Conservation (phyloP, 2,888 invertebrate genomes). For the Leptogaster cylindrica region DNA sequence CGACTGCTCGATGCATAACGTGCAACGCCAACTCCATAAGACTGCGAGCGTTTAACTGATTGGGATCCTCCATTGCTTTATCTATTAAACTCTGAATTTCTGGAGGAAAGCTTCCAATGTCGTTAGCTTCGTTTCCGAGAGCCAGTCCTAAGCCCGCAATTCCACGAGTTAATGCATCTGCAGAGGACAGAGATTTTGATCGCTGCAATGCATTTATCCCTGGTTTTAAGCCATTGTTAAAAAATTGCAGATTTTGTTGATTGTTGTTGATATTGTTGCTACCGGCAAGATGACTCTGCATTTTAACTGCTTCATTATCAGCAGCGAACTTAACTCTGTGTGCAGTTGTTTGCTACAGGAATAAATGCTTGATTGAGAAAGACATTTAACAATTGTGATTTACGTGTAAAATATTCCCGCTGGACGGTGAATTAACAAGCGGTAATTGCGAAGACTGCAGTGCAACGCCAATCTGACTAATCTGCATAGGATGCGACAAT, state of each 20-base stretch:
- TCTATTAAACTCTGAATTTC: constrained; percentile 77
- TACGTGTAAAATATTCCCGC: constrained; percentile 73
- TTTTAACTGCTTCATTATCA: constrained; percentile 56
- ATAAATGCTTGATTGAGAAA: constrained; percentile 2
- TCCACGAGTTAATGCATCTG: constrained; percentile 73
- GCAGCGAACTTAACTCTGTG: constrained; percentile 62
- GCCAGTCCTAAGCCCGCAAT: constrained; percentile 70
- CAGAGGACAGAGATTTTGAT: constrained; percentile 81
- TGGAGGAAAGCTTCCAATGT: constrained; percentile 76
- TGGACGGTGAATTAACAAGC: constrained; percentile 70
- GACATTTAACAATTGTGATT: constrained; percentile 39
- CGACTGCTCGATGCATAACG: constrained; percentile 80
- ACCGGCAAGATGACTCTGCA: constrained; percentile 52
- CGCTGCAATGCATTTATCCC: constrained; percentile 67
- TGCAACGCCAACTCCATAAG: constrained; percentile 86
- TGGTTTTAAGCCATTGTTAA: constrained; percentile 48
- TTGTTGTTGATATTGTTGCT: constrained; percentile 23
- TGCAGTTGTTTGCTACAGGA: constrained; percentile 48
- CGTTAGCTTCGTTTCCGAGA: constrained; percentile 74
- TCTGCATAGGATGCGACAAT: constrained; percentile 58
- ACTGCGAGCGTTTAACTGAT: constrained; percentile 73
- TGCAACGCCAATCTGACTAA: constrained; percentile 53
- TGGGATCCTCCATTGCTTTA: constrained; percentile 82
- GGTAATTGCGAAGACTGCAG: constrained; percentile 56
- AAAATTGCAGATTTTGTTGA: constrained; percentile 48